These are phyloP conservation scores for Sebastes fasciatus DNA, from an alignment of 2,113 vertebrate species.

Conservation along the genomic window DNA sequence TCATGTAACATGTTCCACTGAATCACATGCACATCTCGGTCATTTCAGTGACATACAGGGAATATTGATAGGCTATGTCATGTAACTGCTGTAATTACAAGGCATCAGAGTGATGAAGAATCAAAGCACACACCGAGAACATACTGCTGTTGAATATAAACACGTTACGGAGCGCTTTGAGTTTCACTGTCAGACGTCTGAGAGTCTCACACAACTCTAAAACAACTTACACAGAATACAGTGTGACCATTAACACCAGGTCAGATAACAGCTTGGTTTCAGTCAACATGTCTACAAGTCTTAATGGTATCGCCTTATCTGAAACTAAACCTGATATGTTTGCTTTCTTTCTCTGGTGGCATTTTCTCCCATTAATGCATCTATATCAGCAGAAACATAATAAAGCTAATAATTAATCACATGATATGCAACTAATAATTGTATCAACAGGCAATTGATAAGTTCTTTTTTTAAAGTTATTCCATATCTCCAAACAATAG, in stretches of 20 bases:
- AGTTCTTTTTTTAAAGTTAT: background rate
- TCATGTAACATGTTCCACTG: background rate
- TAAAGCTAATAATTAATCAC: conserved; percentile 12
- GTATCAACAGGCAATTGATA: background rate
- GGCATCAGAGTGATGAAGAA: conserved; percentile 41
- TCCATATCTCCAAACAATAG: background rate
- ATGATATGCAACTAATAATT: background rate
- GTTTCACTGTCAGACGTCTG: conserved; percentile 55
- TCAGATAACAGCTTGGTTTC: conserved; percentile 36
- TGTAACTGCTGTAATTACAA: conserved; percentile 59
- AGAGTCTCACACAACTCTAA: conserved; percentile 15
- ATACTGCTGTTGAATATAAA: conserved; percentile 52
- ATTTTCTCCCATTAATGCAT: background rate
- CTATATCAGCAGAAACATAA: background rate
- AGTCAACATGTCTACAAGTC: conserved; percentile 33
- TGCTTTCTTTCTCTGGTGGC: background rate
- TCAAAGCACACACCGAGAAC: conserved; percentile 36
- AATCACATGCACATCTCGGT: background rate
- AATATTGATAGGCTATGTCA: conserved; percentile 25
- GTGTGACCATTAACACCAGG: conserved; percentile 14
- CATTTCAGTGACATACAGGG: conserved; percentile 11
- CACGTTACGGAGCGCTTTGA: conserved; percentile 36
- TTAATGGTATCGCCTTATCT: conserved; percentile 37
- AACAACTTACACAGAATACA: conserved; percentile 4
- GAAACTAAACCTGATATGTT: conserved; percentile 17